A percentile compares a stretch with the other conserved stretches of the same genome.
Evolutionary conservation across 2,888 invertebrate genomes (phyloP).

Genomic region (Eupeodes luniger): DNA sequence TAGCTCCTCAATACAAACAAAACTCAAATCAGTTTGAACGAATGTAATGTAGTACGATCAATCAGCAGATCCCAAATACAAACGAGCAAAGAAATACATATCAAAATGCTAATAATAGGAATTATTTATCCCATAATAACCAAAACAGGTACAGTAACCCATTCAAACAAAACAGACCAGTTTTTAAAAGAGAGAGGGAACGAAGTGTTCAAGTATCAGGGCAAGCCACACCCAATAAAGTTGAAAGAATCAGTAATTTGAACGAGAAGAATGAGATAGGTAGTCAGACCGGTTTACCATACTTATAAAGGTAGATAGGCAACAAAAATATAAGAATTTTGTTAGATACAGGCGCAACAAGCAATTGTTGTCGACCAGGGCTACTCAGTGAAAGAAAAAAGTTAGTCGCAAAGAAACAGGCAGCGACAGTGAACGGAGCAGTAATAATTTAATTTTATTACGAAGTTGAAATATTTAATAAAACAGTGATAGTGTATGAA

Average conservation of each 20-base stretch:
- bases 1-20: conserved; percentile 24
- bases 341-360: conserved; percentile 13
- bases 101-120: conserved; percentile 10
- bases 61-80: too few species aligned
- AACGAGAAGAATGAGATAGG: too few species aligned
- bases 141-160: background rate
- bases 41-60: too few species aligned
- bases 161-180: conserved; percentile 23
- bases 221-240: too few species aligned
- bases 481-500: conserved; percentile 19
- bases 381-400: conserved; percentile 31
- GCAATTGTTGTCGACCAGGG: conserved; percentile 17
- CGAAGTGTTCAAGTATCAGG: too few species aligned
- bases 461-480: conserved; percentile 28
- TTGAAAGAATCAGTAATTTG: too few species aligned
- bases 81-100: conserved; percentile 12
- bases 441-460: conserved; percentile 30
- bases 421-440: conserved; percentile 26
- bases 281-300: too few species aligned
- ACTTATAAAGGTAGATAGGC: conserved; percentile 25
- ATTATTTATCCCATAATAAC: background rate
- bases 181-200: conserved; percentile 13
- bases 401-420: conserved; percentile 31
- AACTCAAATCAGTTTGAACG: conserved; percentile 18
- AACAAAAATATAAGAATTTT: conserved; percentile 25